A percentile compares a stretch with the other conserved stretches of the same genome.
These are phyloP conservation scores for Naso thynnoides DNA, from an alignment of 2,797 vertebrate species.

Conservation along the genomic window DNA sequence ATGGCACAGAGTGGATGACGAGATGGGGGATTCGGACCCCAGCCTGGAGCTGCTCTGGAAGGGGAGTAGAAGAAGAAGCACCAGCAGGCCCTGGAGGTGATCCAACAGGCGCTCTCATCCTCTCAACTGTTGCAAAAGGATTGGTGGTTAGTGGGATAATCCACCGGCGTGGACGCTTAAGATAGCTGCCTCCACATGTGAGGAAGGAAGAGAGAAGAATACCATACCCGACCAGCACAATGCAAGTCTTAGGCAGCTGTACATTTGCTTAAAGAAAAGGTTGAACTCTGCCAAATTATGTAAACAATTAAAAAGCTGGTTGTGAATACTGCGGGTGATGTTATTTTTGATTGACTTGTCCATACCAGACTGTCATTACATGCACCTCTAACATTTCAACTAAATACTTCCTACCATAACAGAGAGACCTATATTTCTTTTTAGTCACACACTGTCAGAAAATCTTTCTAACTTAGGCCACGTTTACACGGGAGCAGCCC, in stretches of 20 bases:
- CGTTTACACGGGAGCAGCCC: no score
- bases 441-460: no score
- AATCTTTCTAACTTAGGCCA: no score
- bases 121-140: constrained; percentile 84
- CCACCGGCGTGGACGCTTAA: constrained; percentile 76
- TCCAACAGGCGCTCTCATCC: constrained; percentile 82
- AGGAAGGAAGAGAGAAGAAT: constrained; percentile 65
- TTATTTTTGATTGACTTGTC: constrained; percentile 56
- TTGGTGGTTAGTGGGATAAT: constrained; percentile 84
- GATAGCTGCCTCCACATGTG: constrained; percentile 81
- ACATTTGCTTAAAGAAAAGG: constrained; percentile 58
- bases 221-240: constrained; percentile 63
- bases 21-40: constrained; percentile 62
- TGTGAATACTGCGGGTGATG: constrained; percentile 61
- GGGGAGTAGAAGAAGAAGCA: constrained; percentile 63
- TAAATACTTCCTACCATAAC: not conserved
- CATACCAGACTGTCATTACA: constrained; percentile 47
- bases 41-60: constrained; percentile 64
- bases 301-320: constrained; percentile 68
- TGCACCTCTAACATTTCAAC: constrained; percentile 37
- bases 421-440: constrained; percentile 27
- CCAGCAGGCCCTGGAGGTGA: constrained; percentile 73
- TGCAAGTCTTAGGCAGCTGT: constrained; percentile 66
- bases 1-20: constrained; percentile 59
- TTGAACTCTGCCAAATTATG: constrained; percentile 62